Evolutionary conservation across 2,113 vertebrate species (phyloP).

Genomic region (Amblyornis subalaris): DNA sequence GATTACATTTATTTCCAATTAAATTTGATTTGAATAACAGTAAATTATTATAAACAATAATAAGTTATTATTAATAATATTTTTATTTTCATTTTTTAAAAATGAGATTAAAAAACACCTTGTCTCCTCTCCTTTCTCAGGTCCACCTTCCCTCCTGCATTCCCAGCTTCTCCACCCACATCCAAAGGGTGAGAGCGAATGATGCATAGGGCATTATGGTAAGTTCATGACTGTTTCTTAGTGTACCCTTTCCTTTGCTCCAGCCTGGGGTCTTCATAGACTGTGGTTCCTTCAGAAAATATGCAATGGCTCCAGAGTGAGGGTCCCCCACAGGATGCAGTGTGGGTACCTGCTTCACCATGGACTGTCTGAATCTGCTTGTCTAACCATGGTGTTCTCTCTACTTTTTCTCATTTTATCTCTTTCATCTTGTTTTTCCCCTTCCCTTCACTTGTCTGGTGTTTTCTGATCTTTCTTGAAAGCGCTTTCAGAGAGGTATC

Average conservation of each 20-base stretch:
- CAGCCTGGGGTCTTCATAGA: background rate
- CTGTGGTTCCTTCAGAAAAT: background rate
- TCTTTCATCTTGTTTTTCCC: background rate
- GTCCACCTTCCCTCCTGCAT: background rate
- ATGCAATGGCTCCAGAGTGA: accelerated
- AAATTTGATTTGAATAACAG: background rate
- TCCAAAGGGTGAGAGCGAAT: background rate
- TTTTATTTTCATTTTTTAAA: background rate
- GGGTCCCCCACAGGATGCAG: background rate
- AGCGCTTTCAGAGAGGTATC: background rate
- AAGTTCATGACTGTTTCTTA: accelerated
- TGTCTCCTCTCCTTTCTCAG: background rate
- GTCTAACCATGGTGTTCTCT: accelerated
- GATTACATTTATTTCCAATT: background rate
- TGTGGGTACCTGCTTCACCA: background rate
- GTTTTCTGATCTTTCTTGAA: background rate
- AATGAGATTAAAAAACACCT: accelerated
- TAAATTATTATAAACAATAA: background rate
- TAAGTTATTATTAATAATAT: too few relatives aligned
- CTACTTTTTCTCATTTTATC: background rate
- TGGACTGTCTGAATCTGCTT: background rate
- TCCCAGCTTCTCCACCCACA: background rate
- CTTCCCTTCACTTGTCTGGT: accelerated
- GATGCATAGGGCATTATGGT: background rate
- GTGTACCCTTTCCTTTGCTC: accelerated